Conservation (phyloP, 2,797 vertebrate genomes). For the Cyprinella venusta region DNA sequence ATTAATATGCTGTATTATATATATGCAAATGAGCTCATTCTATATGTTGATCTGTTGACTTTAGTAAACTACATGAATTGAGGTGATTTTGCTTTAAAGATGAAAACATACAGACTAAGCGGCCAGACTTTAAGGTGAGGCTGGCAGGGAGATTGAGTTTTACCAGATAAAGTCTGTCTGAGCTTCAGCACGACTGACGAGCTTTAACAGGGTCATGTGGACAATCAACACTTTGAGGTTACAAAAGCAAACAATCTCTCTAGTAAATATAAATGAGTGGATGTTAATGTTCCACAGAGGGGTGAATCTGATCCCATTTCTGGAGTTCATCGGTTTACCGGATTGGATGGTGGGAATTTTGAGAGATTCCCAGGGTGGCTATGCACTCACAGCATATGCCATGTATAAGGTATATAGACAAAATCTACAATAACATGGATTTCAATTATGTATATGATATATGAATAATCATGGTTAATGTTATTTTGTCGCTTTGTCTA, state of each 20-base stretch:
- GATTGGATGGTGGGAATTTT: conserved; percentile 86
- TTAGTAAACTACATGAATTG: background rate
- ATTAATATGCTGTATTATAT: background rate
- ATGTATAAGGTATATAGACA: conserved; percentile 89
- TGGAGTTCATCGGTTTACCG: conserved; percentile 90
- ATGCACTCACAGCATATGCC: conserved; percentile 94
- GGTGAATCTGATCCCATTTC: conserved; percentile 92
- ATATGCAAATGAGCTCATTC: background rate
- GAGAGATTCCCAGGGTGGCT: conserved; percentile 92
- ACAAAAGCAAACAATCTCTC: background rate
- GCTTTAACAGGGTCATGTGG: conserved; percentile 9
- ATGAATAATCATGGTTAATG: background rate
- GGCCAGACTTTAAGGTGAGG: background rate
- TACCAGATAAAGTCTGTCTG: conserved; percentile 46
- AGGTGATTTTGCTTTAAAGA: background rate
- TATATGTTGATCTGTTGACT: background rate
- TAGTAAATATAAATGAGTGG: background rate
- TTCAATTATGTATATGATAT: background rate
- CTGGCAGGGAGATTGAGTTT: conserved; percentile 32
- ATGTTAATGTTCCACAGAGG: conserved; percentile 77
- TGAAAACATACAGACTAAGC: background rate
- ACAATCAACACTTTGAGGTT: conserved; percentile 6
- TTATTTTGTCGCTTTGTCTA: background rate
- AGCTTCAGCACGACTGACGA: conserved; percentile 33
- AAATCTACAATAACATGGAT: background rate